Conservation (phyloP, 2,797 vertebrate genomes). For the Spinus olivaceus region DNA sequence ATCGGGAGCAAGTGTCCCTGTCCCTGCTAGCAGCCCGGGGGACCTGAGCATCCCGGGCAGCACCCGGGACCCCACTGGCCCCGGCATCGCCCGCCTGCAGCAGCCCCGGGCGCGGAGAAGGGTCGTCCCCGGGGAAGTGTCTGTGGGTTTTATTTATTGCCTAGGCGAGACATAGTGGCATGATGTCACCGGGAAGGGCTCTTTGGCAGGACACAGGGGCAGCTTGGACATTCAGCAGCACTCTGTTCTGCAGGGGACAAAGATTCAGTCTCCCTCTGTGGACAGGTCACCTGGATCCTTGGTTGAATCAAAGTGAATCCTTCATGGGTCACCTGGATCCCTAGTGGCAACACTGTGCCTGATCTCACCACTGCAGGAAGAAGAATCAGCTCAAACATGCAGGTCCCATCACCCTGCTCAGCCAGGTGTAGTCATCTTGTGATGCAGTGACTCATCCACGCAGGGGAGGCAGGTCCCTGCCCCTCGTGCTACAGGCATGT, state of each 20-base stretch:
- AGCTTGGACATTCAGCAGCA: background rate
- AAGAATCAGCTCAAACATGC: background rate
- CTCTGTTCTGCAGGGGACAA: background rate
- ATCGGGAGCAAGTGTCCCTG: background rate
- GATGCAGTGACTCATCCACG: background rate
- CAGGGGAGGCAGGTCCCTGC: background rate
- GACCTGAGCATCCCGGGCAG: background rate
- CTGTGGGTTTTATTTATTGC: background rate
- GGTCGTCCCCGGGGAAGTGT: background rate
- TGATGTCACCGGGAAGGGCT: background rate
- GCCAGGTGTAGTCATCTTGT: background rate
- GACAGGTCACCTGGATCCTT: background rate
- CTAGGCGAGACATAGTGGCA: background rate
- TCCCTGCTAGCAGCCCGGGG: background rate
- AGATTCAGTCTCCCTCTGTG: background rate
- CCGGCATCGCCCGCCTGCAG: background rate
- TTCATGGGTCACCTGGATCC: background rate
- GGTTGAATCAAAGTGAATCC: background rate
- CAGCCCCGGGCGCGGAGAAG: background rate
- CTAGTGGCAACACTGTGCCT: fast-evolving
- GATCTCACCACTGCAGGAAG: fast-evolving
- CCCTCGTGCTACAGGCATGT: background rate
- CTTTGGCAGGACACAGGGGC: too few relatives aligned
- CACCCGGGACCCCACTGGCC: too few relatives aligned
- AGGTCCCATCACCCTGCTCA: fast-evolving